phyloP scores from a whole-genome alignment of 2,113 vertebrate species.

The Perca flavescens region DNA sequence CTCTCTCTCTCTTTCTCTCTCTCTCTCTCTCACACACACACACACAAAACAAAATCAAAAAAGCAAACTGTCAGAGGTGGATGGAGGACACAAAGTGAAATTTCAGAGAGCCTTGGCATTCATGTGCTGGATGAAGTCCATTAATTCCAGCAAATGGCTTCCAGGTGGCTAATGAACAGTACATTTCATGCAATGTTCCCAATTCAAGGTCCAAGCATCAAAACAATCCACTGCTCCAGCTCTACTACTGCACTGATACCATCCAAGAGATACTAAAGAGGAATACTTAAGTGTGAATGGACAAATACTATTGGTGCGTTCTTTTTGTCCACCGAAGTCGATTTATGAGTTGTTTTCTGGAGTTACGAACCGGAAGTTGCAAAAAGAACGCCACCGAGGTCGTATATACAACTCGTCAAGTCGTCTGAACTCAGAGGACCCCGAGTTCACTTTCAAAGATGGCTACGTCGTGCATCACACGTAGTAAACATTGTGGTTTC shows the following conservation, averaged over 20 bases:
- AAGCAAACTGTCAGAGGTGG: constrained; percentile 7
- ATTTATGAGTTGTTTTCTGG: too few relatives aligned
- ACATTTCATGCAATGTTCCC: constrained; percentile 68
- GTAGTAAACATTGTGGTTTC: too few relatives aligned
- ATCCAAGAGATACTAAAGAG: not conserved
- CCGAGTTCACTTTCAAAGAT: too few relatives aligned
- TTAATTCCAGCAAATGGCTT: constrained; percentile 49
- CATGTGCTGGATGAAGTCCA: not conserved
- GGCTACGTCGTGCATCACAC: too few relatives aligned
- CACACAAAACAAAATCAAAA: too few relatives aligned
- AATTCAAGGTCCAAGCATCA: constrained; percentile 48
- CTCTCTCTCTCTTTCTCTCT: not conserved
- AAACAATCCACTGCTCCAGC: constrained; percentile 44
- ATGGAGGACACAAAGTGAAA: constrained; percentile 16
- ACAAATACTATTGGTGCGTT: too few relatives aligned
- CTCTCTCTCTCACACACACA: not conserved
- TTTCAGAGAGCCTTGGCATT: constrained; percentile 37
- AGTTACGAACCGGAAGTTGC: too few relatives aligned
- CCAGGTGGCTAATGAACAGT: constrained; percentile 24
- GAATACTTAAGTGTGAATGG: not conserved
- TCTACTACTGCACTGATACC: not conserved
- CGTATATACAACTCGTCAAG: too few relatives aligned
- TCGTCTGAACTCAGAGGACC: too few relatives aligned
- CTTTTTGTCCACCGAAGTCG: too few relatives aligned
- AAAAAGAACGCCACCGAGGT: too few relatives aligned